Conservation (phyloP, 2,797 vertebrate species). For the Lerista edwardsae region DNA sequence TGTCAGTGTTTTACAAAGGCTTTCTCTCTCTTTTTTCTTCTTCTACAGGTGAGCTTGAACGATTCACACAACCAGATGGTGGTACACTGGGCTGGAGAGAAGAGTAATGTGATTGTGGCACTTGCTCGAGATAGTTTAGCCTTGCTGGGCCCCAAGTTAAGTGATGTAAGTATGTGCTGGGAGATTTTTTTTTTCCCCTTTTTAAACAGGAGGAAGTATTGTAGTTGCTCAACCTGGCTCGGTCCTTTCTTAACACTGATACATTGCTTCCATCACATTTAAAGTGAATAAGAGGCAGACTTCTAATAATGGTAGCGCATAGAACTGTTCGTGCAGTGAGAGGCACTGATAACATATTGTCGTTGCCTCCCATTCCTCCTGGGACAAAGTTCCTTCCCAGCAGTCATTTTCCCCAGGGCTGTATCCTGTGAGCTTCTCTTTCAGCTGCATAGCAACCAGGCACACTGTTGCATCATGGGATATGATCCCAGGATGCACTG, state of each 20-base stretch:
- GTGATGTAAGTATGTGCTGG: constrained; percentile 83
- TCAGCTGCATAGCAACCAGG: neutral
- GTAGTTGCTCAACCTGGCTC: fast-evolving
- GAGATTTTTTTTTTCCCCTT: neutral
- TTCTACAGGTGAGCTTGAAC: constrained; percentile 90
- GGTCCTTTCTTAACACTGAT: neutral
- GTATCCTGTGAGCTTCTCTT: neutral
- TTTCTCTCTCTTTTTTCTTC: neutral
- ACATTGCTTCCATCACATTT: neutral
- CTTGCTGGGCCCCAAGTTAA: constrained; percentile 86
- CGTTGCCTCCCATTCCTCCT: neutral
- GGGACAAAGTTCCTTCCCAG: neutral
- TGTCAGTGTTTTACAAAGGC: fast-evolving
- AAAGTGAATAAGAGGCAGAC: neutral
- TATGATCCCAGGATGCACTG: neutral
- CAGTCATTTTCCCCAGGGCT: neutral
- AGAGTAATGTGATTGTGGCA: constrained; percentile 95
- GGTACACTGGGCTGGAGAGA: constrained; percentile 97
- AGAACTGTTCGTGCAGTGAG: no score
- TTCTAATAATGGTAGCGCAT: neutral
- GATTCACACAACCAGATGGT: constrained; percentile 99
- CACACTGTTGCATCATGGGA: neutral
- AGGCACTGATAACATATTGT: neutral
- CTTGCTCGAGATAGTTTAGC: constrained; percentile 92
- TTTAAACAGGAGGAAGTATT: fast-evolving